A percentile compares a stretch with the other conserved stretches of the same genome.
Conservation (phyloP, 1,140 invertebrate genomes). For the Drosophila fuyamai region DNA sequence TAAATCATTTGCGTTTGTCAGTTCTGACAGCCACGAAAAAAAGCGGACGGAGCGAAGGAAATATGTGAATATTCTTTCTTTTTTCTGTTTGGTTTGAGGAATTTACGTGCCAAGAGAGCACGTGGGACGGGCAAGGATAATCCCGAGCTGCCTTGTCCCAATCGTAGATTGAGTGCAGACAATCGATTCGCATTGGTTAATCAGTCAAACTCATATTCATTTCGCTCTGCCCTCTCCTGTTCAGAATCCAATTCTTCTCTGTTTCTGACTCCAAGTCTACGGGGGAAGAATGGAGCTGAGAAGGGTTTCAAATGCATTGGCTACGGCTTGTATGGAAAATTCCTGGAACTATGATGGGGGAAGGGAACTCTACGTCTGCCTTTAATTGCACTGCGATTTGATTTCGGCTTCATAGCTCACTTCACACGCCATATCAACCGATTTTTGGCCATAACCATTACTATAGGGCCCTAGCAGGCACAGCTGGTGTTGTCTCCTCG, state of each 20-base stretch:
- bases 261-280: conserved; percentile 7
- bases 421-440: conserved; percentile 34
- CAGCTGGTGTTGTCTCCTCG: conserved; percentile 17
- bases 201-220: conserved; percentile 74
- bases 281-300: conserved; percentile 27
- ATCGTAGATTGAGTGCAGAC: conserved; percentile 65
- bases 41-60: conserved; percentile 22
- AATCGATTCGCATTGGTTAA: conserved; percentile 79
- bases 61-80: conserved; percentile 41
- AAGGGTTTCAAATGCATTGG: conserved; percentile 47
- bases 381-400: conserved; percentile 31
- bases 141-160: conserved; percentile 24
- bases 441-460: conserved; percentile 20
- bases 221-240: conserved; percentile 1
- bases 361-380: conserved; percentile 11
- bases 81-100: conserved; percentile 20
- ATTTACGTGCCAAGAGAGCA: conserved; percentile 31
- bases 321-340: conserved; percentile 33
- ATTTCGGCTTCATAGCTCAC: conserved; percentile 16
- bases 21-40: conserved; percentile 76
- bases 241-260: conserved; percentile 4
- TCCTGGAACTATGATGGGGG: conserved; percentile 16
- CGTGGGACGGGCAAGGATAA: conserved; percentile 48
- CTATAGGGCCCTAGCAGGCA: conserved; percentile 1
- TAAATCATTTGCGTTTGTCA: conserved; percentile 83